Conservation (phyloP, 2,888 invertebrate species). For the Archips xylosteana region DNA sequence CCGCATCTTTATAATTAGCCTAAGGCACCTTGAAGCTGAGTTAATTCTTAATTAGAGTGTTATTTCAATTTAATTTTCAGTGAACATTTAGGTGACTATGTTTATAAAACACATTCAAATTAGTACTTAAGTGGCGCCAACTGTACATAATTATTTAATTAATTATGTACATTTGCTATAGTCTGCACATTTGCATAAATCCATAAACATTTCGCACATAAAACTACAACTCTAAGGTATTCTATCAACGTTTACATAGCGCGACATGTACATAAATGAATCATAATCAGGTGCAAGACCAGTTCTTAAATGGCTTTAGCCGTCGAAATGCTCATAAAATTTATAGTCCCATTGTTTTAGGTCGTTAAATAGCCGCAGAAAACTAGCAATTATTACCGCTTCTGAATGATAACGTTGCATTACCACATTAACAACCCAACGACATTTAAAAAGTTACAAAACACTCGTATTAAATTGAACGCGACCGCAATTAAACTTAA, state of each 20-base stretch:
- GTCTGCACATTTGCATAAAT: neutral
- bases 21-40: neutral
- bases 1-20: neutral
- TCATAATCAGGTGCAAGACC: neutral
- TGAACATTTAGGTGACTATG: neutral
- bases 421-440: neutral
- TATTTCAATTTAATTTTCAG: neutral
- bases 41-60: neutral
- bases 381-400: neutral
- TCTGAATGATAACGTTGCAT: neutral
- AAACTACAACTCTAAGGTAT: neutral
- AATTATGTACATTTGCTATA: neutral
- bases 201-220: neutral
- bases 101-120: neutral
- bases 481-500: constrained; percentile 3
- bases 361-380: neutral
- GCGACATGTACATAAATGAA: neutral
- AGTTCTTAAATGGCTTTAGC: neutral
- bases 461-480: neutral
- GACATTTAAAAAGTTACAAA: neutral
- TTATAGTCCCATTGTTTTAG: constrained; percentile 6
- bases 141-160: neutral
- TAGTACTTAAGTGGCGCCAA: neutral
- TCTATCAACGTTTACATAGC: neutral
- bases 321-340: constrained; percentile 5